These are phyloP conservation scores for Andrena praecox DNA, from an alignment of 2,888 invertebrate species.

Conservation along the genomic window DNA sequence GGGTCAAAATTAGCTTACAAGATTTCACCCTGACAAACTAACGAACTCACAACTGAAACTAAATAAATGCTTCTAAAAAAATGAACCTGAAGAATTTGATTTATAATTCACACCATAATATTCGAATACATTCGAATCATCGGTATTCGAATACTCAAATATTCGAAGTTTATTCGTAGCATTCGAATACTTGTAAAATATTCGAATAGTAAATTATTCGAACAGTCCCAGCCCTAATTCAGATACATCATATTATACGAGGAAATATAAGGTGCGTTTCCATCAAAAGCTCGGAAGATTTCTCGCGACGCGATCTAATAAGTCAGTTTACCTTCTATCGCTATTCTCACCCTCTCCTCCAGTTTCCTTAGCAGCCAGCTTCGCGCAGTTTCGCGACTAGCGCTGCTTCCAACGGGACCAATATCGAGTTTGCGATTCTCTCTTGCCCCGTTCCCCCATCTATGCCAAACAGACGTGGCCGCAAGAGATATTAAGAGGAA, in stretches of 20 bases:
- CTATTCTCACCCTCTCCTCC: constrained; percentile 24
- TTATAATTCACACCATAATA: too few species aligned
- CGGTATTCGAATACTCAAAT: too few species aligned
- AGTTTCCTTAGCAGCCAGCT: constrained; percentile 47
- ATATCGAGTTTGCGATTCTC: constrained; percentile 59
- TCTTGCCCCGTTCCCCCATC: background rate
- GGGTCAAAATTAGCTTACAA: too few species aligned
- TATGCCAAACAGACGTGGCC: constrained; percentile 12
- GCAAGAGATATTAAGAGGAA: constrained; percentile 35
- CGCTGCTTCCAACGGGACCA: constrained; percentile 45
- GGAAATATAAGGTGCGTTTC: background rate
- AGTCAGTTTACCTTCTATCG: constrained; percentile 15
- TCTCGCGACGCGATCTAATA: constrained; percentile 8
- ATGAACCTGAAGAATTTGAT: too few species aligned
- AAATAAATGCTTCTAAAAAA: too few species aligned
- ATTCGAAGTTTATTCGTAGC: too few species aligned
- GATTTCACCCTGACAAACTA: too few species aligned
- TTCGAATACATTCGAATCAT: too few species aligned
- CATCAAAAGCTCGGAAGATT: background rate
- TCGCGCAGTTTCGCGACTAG: constrained; percentile 56
- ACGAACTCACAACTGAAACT: too few species aligned
- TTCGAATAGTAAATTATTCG: too few species aligned
- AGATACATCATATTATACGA: background rate
- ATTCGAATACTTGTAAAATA: too few species aligned
- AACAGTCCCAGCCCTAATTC: too few species aligned